phyloP scores from a whole-genome alignment of 2,888 invertebrate species.

The Orthosia gothica region DNA sequence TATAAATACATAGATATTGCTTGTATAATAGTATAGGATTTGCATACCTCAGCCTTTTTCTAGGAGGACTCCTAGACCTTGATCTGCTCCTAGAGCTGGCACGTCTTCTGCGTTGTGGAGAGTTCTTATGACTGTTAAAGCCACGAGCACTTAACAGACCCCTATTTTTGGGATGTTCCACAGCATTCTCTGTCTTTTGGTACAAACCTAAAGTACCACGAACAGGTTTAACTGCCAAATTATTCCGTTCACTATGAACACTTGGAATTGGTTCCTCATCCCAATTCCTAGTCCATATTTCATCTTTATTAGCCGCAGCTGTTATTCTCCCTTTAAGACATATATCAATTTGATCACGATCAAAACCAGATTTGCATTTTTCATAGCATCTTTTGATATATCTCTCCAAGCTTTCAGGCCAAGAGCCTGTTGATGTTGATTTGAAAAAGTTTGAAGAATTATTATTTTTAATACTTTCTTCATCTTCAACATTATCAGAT shows the following conservation, averaged over 20 bases:
- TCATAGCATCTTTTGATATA: conserved; percentile 98
- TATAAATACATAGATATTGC: too few relatives aligned
- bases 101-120: conserved; percentile 83
- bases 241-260: conserved; percentile 95
- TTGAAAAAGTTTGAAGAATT: conserved; percentile 81
- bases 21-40: too few relatives aligned
- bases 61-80: conserved; percentile 88
- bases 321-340: conserved; percentile 98
- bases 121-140: conserved; percentile 78
- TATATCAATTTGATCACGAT: conserved; percentile 98
- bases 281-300: conserved; percentile 98
- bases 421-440: conserved; percentile 91
- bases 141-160: conserved; percentile 73
- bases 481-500: conserved; percentile 68
- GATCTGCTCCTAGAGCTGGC: conserved; percentile 84
- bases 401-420: conserved; percentile 95
- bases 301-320: conserved; percentile 96
- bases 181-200: conserved; percentile 88
- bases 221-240: conserved; percentile 92
- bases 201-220: conserved; percentile 91
- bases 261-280: conserved; percentile 97
- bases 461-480: conserved; percentile 74
- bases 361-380: conserved; percentile 96
- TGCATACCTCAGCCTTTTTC: conserved; percentile 87
- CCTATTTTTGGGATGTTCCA: conserved; percentile 76